A percentile compares a stretch with the other conserved stretches of the same genome.
phyloP scores from a whole-genome alignment of 2,113 vertebrate genomes.

The Serilophus lunatus region DNA sequence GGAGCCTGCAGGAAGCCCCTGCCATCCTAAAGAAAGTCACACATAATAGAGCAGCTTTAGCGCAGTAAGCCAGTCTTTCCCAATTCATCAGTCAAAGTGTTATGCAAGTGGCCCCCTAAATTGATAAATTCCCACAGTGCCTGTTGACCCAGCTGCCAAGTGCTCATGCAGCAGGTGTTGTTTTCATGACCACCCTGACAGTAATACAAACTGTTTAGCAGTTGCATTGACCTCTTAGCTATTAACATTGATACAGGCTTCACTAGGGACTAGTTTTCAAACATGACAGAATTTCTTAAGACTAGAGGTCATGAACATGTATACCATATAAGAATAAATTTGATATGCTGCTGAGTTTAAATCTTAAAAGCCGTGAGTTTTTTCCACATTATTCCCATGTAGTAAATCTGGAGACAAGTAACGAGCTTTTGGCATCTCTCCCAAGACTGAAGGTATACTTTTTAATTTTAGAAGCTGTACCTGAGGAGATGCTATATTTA shows the following conservation, averaged over 20 bases:
- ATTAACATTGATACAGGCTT: conserved; percentile 84
- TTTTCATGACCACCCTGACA: conserved; percentile 98
- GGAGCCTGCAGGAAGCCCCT: conserved; percentile 54
- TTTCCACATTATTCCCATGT: conserved; percentile 67
- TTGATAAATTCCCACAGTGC: conserved; percentile 98
- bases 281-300: conserved; percentile 81
- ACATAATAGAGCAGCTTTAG: conserved; percentile 78
- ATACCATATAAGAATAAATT: conserved; percentile 81
- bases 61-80: conserved; percentile 77
- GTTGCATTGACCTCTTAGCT: conserved; percentile 94
- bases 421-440: conserved; percentile 57
- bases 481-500: conserved; percentile 57
- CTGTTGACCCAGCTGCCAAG: conserved; percentile 99
- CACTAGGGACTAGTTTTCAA: conserved; percentile 82
- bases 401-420: conserved; percentile 64
- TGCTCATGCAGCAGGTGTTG: conserved; percentile 94
- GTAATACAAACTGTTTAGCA: conserved; percentile 98
- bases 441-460: conserved; percentile 54
- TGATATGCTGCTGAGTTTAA: conserved; percentile 72
- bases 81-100: conserved; percentile 82
- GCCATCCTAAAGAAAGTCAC: conserved; percentile 72
- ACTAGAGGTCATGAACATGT: conserved; percentile 78
- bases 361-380: conserved; percentile 62
- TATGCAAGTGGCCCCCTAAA: conserved; percentile 85
- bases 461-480: conserved; percentile 63